Conservation (phyloP, 2,113 vertebrate genomes). For the Dicerorhinus sumatrensis region DNA sequence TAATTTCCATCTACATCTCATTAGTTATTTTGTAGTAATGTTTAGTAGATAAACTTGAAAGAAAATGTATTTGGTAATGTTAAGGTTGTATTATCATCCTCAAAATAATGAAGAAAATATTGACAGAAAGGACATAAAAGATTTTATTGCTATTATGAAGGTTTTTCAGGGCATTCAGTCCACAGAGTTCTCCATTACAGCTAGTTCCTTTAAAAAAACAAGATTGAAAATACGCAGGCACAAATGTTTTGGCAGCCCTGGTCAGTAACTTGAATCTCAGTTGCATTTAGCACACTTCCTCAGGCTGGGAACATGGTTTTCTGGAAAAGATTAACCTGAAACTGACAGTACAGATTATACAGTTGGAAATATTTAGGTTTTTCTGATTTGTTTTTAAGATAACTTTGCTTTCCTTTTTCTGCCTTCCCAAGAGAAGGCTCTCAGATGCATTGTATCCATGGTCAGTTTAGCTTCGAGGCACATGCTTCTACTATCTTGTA, state of each 20-base stretch:
- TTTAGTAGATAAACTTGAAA: constrained; percentile 30
- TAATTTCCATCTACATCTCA: background rate
- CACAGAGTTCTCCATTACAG: background rate
- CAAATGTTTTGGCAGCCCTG: background rate
- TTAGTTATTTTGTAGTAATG: background rate
- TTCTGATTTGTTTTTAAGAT: background rate
- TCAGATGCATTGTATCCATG: background rate
- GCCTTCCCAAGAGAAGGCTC: background rate
- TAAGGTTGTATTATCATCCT: background rate
- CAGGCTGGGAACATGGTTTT: background rate
- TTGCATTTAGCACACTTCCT: background rate
- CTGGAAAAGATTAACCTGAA: constrained; percentile 50
- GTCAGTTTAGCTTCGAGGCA: background rate
- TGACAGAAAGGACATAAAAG: background rate
- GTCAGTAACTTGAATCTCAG: background rate
- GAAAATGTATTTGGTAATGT: background rate
- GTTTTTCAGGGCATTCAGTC: background rate
- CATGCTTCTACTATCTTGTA: background rate
- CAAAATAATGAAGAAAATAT: constrained; percentile 3
- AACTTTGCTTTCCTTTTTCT: background rate
- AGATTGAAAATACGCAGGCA: background rate
- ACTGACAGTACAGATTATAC: constrained; percentile 19
- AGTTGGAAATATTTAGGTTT: background rate
- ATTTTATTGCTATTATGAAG: background rate
- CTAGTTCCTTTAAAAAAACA: background rate